Conservation (phyloP, 2,888 invertebrate genomes). For the Diplolepis rosae region DNA sequence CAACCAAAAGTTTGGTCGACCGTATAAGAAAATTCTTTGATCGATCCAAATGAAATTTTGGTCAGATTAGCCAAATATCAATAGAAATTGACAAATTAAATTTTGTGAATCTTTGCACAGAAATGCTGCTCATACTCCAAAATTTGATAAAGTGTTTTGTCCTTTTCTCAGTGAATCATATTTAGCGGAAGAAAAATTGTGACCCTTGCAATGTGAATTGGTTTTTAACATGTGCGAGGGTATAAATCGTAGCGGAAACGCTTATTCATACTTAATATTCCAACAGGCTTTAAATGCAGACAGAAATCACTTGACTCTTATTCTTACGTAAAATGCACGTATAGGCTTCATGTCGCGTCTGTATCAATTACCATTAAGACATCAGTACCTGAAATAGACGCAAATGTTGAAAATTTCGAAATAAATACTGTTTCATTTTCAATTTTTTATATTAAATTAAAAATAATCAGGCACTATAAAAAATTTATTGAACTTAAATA, state of each 20-base stretch:
- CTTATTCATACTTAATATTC: slow-evolving; percentile 5
- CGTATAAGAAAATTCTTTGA: no score
- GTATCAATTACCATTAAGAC: neutral
- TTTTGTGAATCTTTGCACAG: no score
- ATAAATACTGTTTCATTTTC: neutral
- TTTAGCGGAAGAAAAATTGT: neutral
- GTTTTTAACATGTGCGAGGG: neutral
- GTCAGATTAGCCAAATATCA: no score
- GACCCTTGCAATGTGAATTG: neutral
- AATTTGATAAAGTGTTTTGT: neutral
- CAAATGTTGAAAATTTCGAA: no score
- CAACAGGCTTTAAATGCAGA: neutral
- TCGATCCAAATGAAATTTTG: no score
- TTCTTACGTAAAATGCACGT: slow-evolving; percentile 9
- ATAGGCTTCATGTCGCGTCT: neutral
- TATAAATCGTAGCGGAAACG: neutral
- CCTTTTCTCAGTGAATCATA: neutral
- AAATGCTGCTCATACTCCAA: neutral
- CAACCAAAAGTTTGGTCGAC: no score
- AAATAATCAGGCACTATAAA: no score
- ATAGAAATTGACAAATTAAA: no score
- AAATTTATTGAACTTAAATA: no score
- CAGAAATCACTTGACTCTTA: neutral
- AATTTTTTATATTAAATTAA: neutral
- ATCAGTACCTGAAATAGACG: no score